Percentiles rank a stretch among this genome's conserved stretches.
Evolutionary conservation across 2,888 invertebrate genomes (phyloP).

Genomic region (Stenoptilia bipunctidactyla): DNA sequence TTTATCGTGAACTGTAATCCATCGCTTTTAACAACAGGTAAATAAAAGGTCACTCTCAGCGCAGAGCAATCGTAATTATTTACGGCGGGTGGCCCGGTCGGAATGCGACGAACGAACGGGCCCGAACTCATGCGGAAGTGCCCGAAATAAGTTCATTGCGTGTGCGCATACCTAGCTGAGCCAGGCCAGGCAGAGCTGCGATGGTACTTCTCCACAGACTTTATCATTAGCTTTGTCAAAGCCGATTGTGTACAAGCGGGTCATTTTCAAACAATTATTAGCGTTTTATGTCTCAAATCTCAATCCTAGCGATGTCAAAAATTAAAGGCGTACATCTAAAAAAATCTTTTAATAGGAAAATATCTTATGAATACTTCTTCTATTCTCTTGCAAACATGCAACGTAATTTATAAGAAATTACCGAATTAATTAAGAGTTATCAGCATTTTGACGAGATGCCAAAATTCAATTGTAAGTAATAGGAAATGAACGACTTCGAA

Average conservation of each 20-base stretch:
- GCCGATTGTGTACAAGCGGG: background rate
- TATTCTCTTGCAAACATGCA: no score
- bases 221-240: background rate
- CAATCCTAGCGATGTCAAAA: no score
- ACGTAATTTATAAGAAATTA: no score
- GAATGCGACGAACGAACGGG: constrained; percentile 43
- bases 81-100: constrained; percentile 26
- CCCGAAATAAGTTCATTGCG: constrained; percentile 59
- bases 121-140: constrained; percentile 52
- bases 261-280: no score
- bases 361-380: no score
- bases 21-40: background rate
- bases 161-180: constrained; percentile 28
- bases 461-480: constrained; percentile 19
- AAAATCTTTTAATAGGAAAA: no score
- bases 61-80: background rate
- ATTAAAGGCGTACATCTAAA: no score
- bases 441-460: background rate
- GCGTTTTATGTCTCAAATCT: no score
- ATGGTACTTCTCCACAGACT: background rate
- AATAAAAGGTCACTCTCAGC: background rate
- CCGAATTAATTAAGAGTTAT: no score
- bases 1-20: no score
- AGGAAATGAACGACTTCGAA: constrained; percentile 50
- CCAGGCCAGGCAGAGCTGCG: constrained; percentile 10